Percentiles rank a stretch among this genome's conserved stretches.
Evolutionary conservation across 1,140 invertebrate species (phyloP).

Genomic region (Heliconius hewitsoni): DNA sequence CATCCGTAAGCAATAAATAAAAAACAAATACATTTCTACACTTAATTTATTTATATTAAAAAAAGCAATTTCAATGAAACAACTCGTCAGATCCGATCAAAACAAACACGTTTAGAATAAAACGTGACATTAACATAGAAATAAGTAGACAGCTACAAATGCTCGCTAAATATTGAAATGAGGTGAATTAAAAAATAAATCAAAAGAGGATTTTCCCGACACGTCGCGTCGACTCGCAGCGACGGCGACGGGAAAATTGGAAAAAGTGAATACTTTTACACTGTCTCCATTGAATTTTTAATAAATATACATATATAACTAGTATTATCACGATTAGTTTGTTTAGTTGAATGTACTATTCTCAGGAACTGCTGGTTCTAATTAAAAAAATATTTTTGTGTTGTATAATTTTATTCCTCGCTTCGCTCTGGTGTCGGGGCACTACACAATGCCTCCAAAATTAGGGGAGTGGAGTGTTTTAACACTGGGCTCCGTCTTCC

Average conservation of each 20-base stretch:
- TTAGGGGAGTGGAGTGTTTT: no score
- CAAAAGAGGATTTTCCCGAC: constrained; percentile 77
- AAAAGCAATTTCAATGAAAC: background rate
- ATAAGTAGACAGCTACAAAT: constrained; percentile 72
- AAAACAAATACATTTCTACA: background rate
- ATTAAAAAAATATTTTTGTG: no score
- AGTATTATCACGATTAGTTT: no score
- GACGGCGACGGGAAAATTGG: constrained; percentile 57
- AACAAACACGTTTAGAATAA: constrained; percentile 39
- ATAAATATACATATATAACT: background rate
- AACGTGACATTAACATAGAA: constrained; percentile 59
- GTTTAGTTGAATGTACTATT: no score
- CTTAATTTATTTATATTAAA: background rate
- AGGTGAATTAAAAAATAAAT: constrained; percentile 80
- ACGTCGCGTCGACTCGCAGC: constrained; percentile 49
- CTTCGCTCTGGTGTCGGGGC: no score
- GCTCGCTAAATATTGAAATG: constrained; percentile 71
- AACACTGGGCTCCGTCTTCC: no score
- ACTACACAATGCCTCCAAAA: no score
- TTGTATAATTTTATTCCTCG: no score
- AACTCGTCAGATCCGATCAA: background rate
- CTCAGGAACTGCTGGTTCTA: no score
- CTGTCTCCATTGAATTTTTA: constrained; percentile 39
- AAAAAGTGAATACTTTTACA: constrained; percentile 52
- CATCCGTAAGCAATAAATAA: background rate